Conservation (phyloP, 2,888 invertebrate species). For the Portevinia maculata region DNA sequence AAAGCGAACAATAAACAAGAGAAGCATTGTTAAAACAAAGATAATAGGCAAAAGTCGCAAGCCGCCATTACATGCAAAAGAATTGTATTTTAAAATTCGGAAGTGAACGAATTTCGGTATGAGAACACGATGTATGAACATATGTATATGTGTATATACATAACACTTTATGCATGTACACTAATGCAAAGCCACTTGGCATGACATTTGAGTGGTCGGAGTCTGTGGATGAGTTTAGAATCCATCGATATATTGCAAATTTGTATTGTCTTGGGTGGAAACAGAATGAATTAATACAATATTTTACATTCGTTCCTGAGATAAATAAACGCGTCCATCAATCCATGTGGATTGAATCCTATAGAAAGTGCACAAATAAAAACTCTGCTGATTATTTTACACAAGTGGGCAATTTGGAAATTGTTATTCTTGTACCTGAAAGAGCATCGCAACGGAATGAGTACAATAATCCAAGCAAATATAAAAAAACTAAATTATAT, state of each 20-base stretch:
- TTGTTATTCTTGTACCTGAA: too few relatives aligned
- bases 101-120: background rate
- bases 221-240: slow-evolving; percentile 2
- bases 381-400: too few relatives aligned
- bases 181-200: slow-evolving; percentile 46
- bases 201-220: slow-evolving; percentile 12
- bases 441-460: background rate
- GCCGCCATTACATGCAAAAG: slow-evolving; percentile 30
- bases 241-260: background rate
- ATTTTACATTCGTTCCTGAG: too few relatives aligned
- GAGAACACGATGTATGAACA: background rate
- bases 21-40: slow-evolving; percentile 55
- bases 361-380: too few relatives aligned
- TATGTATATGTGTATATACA: too few relatives aligned
- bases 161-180: too few relatives aligned
- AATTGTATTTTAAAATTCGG: background rate
- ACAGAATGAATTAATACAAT: background rate
- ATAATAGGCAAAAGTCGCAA: slow-evolving; percentile 40
- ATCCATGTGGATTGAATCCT: too few relatives aligned
- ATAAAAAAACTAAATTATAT: background rate
- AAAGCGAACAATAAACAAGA: slow-evolving; percentile 48
- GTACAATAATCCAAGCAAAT: background rate
- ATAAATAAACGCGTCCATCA: too few relatives aligned
- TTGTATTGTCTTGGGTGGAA: too few relatives aligned
- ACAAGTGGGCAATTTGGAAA: too few relatives aligned